These are phyloP conservation scores for Heterohyrax brucei DNA, from an alignment of 2,797 vertebrate genomes.

Conservation along the genomic window DNA sequence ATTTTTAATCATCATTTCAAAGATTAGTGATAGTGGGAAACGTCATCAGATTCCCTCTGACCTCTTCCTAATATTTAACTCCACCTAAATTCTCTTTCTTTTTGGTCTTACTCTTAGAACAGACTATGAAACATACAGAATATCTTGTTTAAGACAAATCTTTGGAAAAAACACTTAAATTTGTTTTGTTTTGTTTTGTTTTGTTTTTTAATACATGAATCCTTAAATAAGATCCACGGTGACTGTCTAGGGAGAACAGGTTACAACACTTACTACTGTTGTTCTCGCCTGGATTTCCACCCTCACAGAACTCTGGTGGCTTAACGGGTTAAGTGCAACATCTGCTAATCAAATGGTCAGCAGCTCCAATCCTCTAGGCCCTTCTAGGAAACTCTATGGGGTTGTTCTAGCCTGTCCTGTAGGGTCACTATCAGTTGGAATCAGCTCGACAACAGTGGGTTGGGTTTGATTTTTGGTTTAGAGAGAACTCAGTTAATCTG, in stretches of 20 bases:
- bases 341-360: no score
- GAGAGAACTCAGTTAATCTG: background rate
- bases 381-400: no score
- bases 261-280: background rate
- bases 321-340: no score
- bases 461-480: no score
- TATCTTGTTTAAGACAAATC: background rate
- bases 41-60: background rate
- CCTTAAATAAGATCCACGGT: background rate
- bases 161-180: background rate
- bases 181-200: background rate
- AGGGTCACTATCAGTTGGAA: no score
- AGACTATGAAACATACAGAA: constrained; percentile 2
- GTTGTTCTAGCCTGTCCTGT: no score
- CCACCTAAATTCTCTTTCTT: background rate
- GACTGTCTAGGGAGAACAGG: background rate
- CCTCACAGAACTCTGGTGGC: background rate
- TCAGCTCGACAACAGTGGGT: no score
- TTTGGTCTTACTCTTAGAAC: background rate
- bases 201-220: background rate
- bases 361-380: no score
- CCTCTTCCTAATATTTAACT: background rate
- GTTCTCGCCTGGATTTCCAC: background rate
- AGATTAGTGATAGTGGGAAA: background rate
- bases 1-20: constrained; percentile 1